phyloP scores from a whole-genome alignment of 2,888 invertebrate species.

The Frankliniella intonsa region DNA sequence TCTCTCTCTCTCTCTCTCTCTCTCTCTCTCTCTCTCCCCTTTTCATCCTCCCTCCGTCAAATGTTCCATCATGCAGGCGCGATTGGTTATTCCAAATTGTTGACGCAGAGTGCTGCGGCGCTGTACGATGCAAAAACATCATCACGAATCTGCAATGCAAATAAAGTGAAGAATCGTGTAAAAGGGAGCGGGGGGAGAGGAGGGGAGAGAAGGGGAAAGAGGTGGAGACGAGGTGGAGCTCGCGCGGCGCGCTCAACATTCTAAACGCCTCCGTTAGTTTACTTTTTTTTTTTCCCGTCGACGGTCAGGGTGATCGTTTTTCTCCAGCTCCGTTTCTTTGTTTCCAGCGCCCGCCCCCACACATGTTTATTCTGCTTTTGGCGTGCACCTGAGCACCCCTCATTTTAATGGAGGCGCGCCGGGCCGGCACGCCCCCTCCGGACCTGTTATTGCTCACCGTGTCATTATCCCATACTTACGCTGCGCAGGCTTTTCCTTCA shows the following conservation, averaged over 20 bases:
- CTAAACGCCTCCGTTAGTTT: background rate
- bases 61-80: background rate
- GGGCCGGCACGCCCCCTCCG: background rate
- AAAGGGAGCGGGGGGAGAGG: too few species aligned
- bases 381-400: slow-evolving; percentile 9
- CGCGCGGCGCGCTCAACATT: background rate
- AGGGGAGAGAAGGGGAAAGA: background rate
- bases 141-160: slow-evolving; percentile 12
- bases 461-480: slow-evolving; percentile 5
- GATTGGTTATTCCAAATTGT: slow-evolving; percentile 5
- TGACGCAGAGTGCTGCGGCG: background rate
- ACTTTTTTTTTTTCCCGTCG: background rate
- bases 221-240: background rate
- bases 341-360: background rate
- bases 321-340: background rate
- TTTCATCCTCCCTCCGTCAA: background rate
- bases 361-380: background rate
- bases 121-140: background rate
- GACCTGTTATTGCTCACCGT: background rate
- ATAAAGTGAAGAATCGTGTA: background rate
- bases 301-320: background rate
- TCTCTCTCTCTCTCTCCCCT: background rate
- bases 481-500: background rate
- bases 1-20: background rate
- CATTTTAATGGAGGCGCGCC: background rate